These are phyloP conservation scores for Punctoribates punctum DNA, from an alignment of 2,888 invertebrate genomes.

Conservation along the genomic window DNA sequence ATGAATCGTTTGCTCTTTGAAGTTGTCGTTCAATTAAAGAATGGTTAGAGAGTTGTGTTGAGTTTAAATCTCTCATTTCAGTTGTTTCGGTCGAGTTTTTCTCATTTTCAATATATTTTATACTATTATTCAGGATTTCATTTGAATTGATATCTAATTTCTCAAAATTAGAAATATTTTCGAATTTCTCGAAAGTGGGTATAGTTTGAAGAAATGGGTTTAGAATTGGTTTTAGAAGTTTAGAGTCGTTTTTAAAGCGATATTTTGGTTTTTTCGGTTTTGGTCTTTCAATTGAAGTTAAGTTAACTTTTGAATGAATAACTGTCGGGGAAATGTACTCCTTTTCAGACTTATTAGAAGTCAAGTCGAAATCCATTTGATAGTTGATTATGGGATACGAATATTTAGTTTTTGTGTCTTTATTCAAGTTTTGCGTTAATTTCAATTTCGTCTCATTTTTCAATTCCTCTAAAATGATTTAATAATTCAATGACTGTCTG, in stretches of 20 bases:
- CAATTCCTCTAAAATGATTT: no score
- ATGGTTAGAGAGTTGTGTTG: no score
- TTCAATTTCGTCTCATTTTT: no score
- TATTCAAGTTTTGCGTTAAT: no score
- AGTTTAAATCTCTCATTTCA: neutral
- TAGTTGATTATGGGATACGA: neutral
- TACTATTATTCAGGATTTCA: neutral
- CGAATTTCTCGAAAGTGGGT: no score
- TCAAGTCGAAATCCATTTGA: neutral
- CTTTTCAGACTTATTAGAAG: neutral
- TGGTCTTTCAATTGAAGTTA: neutral
- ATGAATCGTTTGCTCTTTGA: neutral
- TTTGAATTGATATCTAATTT: no score
- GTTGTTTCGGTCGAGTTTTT: neutral
- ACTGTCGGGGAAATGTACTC: neutral
- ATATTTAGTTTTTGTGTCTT: neutral
- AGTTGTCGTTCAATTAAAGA: neutral
- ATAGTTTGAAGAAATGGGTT: no score
- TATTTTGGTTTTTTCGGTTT: neutral
- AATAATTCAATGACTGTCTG: no score
- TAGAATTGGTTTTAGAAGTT: neutral
- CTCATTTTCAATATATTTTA: neutral
- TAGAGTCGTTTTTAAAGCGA: constrained; percentile 3
- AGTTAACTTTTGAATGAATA: neutral
- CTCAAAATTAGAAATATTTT: no score